Conservation (phyloP, 2,113 vertebrate genomes). For the Dipodomys merriami region DNA sequence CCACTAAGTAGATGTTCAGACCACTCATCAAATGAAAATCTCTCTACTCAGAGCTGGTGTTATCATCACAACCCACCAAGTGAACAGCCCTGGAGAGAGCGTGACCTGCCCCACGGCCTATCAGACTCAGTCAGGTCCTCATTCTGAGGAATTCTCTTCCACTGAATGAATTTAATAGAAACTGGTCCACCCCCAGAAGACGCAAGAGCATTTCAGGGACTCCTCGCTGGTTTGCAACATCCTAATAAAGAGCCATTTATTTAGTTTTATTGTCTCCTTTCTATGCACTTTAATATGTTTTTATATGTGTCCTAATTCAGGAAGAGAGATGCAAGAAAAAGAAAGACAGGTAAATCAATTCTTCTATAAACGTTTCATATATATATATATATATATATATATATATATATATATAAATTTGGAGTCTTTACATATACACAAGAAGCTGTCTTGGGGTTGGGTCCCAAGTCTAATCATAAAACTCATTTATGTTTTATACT, state of each 20-base stretch:
- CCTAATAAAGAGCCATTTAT: neutral
- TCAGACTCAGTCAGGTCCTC: neutral
- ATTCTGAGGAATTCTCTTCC: neutral
- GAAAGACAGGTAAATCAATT: neutral
- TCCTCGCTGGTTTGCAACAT: neutral
- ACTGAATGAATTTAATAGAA: conserved; percentile 30
- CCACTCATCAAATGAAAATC: conserved; percentile 79
- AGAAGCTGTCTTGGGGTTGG: neutral
- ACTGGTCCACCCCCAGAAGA: conserved; percentile 29
- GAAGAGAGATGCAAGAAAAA: neutral
- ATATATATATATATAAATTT: neutral
- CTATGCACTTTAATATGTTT: neutral
- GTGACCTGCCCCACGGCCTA: conserved; percentile 24
- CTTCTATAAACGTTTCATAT: neutral
- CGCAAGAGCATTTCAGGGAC: conserved; percentile 24
- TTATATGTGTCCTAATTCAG: neutral
- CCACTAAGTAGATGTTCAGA: conserved; percentile 74
- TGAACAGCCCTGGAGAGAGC: conserved; percentile 55
- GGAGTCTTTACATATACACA: neutral
- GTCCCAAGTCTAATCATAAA: neutral
- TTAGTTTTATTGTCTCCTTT: conserved; percentile 28
- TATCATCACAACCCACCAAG: conserved; percentile 58
- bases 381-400: neutral
- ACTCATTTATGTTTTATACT: neutral
- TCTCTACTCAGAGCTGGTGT: conserved; percentile 65